Evolutionary conservation across 2,113 vertebrate genomes (phyloP), one percentile per base, ranked within the genome.

Genomic region (Pseudorhombus dupliciocellatus): DNA sequence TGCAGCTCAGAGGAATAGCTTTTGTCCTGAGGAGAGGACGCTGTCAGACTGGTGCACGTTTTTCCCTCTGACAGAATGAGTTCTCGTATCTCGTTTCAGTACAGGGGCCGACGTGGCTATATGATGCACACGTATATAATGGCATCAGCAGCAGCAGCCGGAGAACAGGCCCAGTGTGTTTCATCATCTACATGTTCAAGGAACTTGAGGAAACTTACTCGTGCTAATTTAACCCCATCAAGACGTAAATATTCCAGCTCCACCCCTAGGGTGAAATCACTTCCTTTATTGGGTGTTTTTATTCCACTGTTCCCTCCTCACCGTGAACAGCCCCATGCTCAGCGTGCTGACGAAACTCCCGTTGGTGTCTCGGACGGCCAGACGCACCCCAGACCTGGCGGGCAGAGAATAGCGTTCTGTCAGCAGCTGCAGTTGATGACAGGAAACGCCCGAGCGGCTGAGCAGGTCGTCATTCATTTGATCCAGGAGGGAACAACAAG

Each of bases 341-440:
- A 93, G 75, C 0, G 91, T 90, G 67, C 92, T 93, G 75, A 92
- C 81, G 75, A 92, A 93, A 63, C 85, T 92, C 0, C 92, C 92
- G 16, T 91, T 91, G 2, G 76, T 89, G 81, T 93, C 92, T 51
- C 75, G 89, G 21, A 92, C 76, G 14, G 85, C 87, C 54, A 93
- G 53, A 40, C 57, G 89, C 48, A 70, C 83, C 21, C 83, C 90
- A 50, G 90, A 81, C 40, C 92, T 93, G 85, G 72, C 46, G 31
- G 34, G n/a, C 16, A 20, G 16, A 30, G 60, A 81, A 34, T n/a
- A 62, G 54, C 0, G 1, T 37, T 21, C 10, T 5, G 20, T 78
- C 46, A 56, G 28, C 37, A 55, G 20, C 42, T 51, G 25, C 7
- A 66, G 24, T 25, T 60, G 0, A 8, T 30, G n/a, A 18, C 1